phyloP scores from a whole-genome alignment of 2,888 invertebrate species.

The Melieria crassipennis region DNA sequence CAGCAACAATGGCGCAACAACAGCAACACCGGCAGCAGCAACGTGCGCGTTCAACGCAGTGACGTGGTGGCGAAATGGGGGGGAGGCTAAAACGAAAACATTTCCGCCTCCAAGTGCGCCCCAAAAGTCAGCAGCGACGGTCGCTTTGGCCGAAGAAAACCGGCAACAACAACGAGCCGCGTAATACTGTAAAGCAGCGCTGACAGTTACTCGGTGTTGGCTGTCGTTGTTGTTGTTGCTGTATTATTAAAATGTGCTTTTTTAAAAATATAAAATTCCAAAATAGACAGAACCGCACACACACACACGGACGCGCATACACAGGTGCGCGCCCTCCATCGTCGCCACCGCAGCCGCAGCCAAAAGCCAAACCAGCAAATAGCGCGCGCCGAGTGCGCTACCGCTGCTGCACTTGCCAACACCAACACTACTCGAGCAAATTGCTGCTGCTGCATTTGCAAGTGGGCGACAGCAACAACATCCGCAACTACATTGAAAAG shows the following conservation, averaged over 20 bases:
- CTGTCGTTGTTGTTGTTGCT: neutral
- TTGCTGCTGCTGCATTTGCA: too few relatives aligned
- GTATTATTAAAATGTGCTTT: slow-evolving; percentile 7
- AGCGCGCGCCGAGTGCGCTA: too few relatives aligned
- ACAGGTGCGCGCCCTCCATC: too few relatives aligned
- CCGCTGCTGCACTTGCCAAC: too few relatives aligned
- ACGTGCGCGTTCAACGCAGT: too few relatives aligned
- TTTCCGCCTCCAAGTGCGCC: slow-evolving; percentile 28
- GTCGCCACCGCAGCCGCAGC: too few relatives aligned
- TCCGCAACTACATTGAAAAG: too few relatives aligned
- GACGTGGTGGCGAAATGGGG: too few relatives aligned
- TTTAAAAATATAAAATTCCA: slow-evolving; percentile 29
- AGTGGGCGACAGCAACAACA: too few relatives aligned
- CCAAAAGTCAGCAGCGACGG: slow-evolving; percentile 7
- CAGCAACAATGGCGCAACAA: slow-evolving; percentile 2
- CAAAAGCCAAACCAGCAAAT: too few relatives aligned
- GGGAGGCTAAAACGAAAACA: slow-evolving; percentile 15
- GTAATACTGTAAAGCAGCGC: too few relatives aligned
- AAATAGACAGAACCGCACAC: slow-evolving; percentile 28
- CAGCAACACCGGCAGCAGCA: neutral
- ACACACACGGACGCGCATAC: neutral
- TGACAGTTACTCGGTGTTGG: neutral
- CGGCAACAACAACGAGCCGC: neutral
- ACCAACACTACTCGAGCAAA: too few relatives aligned
- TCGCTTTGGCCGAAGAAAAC: neutral